Conservation (phyloP, 64 coral and sea anemone genomes). For the Anthopleura sola region DNA sequence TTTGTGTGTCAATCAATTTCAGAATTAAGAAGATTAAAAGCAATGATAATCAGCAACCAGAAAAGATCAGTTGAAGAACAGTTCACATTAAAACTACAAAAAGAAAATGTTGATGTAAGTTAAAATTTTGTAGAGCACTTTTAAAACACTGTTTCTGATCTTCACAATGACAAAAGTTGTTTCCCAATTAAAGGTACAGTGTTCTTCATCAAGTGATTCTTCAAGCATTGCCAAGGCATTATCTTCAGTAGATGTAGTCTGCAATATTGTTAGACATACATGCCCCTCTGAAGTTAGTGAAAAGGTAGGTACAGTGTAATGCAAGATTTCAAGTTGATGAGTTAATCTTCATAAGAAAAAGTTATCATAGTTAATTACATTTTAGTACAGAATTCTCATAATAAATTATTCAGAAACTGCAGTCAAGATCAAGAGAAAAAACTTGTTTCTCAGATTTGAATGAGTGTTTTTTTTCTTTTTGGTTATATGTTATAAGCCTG, state of each 20-base stretch:
- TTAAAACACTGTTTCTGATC: too few species aligned
- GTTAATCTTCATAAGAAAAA: too few species aligned
- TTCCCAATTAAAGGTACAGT: background rate
- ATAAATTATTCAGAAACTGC: too few species aligned
- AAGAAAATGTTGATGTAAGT: constrained; percentile 11
- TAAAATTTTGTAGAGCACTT: too few species aligned
- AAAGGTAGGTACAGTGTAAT: background rate
- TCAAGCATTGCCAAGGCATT: background rate
- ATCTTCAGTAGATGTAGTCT: background rate
- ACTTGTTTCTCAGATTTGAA: too few species aligned
- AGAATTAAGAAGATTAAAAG: constrained; percentile 4
- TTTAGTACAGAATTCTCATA: too few species aligned
- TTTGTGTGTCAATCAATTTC: background rate
- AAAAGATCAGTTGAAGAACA: background rate
- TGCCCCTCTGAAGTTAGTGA: background rate
- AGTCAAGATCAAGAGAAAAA: too few species aligned
- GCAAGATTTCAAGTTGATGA: too few species aligned
- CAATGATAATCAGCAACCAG: background rate
- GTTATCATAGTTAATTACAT: too few species aligned
- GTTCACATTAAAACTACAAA: background rate
- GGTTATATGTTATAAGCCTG: too few species aligned
- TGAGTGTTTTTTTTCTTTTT: too few species aligned
- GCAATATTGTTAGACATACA: background rate
- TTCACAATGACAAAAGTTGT: background rate
- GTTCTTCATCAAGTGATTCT: background rate